A percentile compares a stretch with the other conserved stretches of the same genome.
These are phyloP conservation scores for Eubasilissa splendida DNA, from an alignment of 2,888 invertebrate genomes.

Conservation along the genomic window DNA sequence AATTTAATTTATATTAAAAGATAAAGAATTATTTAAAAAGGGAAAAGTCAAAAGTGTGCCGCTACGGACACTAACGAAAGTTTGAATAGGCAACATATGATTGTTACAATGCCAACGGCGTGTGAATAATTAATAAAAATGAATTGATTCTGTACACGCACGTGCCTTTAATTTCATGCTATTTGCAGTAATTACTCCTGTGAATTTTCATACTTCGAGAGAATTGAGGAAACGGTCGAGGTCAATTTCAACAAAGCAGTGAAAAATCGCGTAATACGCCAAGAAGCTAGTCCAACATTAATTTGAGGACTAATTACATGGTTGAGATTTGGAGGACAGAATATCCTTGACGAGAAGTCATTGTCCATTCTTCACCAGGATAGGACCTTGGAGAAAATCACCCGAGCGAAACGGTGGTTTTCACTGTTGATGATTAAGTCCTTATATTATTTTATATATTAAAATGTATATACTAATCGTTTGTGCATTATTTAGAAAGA, in stretches of 20 bases:
- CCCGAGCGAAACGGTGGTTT: constrained; percentile 17
- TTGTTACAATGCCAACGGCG: too few relatives aligned
- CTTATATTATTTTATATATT: background rate
- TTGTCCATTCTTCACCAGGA: constrained; percentile 38
- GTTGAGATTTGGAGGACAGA: constrained; percentile 51
- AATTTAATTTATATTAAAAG: too few relatives aligned
- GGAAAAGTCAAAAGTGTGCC: too few relatives aligned
- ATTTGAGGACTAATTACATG: constrained; percentile 46
- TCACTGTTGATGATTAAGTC: background rate
- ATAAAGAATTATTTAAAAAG: too few relatives aligned
- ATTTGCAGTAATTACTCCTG: background rate
- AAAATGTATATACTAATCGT: background rate
- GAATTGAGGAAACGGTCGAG: constrained; percentile 40
- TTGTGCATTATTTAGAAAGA: background rate
- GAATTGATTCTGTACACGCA: background rate
- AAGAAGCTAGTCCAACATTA: constrained; percentile 24
- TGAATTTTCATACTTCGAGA: background rate
- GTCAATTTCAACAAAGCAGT: constrained; percentile 34
- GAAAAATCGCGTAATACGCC: constrained; percentile 28
- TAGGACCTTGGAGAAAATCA: constrained; percentile 32
- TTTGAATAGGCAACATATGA: too few relatives aligned
- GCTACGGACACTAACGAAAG: too few relatives aligned
- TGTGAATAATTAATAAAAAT: too few relatives aligned
- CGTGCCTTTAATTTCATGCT: background rate
- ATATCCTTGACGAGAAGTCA: constrained; percentile 40